Conservation (phyloP, 2,113 vertebrate species). For the Tetrax tetrax region DNA sequence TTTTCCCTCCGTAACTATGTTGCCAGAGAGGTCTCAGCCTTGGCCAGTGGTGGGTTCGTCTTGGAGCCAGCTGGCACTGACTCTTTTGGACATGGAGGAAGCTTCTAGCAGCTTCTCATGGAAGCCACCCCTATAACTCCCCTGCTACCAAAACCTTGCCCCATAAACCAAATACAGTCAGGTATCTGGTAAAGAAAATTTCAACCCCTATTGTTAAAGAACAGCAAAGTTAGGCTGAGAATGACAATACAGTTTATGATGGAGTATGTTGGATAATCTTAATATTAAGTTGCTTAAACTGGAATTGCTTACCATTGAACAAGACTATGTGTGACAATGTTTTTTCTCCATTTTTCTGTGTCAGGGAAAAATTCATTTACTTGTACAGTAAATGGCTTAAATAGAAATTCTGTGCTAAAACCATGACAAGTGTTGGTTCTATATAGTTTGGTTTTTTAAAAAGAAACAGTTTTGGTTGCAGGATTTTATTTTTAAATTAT, state of each 20-base stretch:
- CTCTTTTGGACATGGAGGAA: too few species aligned
- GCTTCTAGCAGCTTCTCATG: too few species aligned
- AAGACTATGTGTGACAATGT: background rate
- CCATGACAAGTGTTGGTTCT: background rate
- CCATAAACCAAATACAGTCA: too few species aligned
- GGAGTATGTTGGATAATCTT: background rate
- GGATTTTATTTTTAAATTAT: background rate
- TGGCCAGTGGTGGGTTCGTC: too few species aligned
- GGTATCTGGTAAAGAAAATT: background rate
- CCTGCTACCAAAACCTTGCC: too few species aligned
- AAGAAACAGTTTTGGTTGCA: background rate
- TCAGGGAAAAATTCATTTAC: background rate
- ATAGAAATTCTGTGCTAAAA: background rate
- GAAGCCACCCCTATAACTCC: too few species aligned
- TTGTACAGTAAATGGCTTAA: background rate
- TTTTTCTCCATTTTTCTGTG: background rate
- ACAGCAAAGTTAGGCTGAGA: background rate
- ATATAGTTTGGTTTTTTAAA: background rate
- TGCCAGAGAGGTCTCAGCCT: too few species aligned
- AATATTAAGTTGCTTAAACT: background rate
- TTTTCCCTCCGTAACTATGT: too few species aligned
- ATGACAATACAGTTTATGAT: background rate
- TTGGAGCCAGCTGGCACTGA: too few species aligned
- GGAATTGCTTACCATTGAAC: background rate
- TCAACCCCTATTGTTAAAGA: background rate